A percentile compares a stretch with the other conserved stretches of the same genome.
Conservation (phyloP, 2,888 invertebrate genomes). For the Mylabris sibirica region DNA sequence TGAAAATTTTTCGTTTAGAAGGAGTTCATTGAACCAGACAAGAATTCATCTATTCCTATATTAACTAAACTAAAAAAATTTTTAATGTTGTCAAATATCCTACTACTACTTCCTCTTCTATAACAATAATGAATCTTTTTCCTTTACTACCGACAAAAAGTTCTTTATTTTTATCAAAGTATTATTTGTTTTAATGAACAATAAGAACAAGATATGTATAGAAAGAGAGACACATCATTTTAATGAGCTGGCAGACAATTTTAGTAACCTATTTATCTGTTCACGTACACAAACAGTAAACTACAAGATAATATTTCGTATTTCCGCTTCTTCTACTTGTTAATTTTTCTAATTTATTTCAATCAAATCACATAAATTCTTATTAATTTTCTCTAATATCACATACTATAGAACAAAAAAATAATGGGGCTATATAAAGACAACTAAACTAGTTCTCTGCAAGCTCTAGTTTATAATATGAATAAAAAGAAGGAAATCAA, state of each 20-base stretch:
- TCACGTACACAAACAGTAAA: slow-evolving; percentile 9
- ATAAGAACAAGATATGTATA: not conserved
- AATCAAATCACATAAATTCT: not conserved
- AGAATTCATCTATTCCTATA: slow-evolving; percentile 13
- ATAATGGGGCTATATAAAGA: not conserved
- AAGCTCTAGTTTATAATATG: not conserved
- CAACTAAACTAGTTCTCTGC: not conserved
- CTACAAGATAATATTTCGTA: not conserved
- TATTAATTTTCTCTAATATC: not conserved
- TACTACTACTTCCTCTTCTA: not conserved
- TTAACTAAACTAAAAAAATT: not conserved
- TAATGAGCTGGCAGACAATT: slow-evolving; percentile 13
- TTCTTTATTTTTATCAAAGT: too few relatives aligned
- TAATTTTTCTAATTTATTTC: not conserved
- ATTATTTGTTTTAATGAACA: not conserved
- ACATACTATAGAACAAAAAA: too few relatives aligned
- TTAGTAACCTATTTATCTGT: slow-evolving; percentile 12
- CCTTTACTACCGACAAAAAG: too few relatives aligned
- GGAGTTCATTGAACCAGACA: slow-evolving; percentile 5
- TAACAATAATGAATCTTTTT: too few relatives aligned
- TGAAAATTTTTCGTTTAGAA: slow-evolving; percentile 2
- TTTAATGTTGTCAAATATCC: not conserved
- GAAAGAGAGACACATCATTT: not conserved
- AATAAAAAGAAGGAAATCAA: slow-evolving; percentile 2
- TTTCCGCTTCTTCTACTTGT: not conserved